Base-by-base conservation (phyloP, 2,888 invertebrate species). In the Hirtodrosophila alboralis region DNA sequence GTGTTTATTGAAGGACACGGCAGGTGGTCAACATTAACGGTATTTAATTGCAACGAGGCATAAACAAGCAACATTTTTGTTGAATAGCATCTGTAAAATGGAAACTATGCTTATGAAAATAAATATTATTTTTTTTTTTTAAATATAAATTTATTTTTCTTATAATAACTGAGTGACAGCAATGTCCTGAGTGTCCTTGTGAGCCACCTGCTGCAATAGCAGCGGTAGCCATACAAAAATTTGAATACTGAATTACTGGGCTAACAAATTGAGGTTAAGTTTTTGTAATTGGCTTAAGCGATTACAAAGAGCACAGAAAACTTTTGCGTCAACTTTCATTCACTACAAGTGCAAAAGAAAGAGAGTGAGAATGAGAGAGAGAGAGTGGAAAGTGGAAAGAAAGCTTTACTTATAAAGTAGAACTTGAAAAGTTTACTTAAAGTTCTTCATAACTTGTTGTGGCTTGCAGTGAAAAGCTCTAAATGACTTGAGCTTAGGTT, bases 211-310 rank as follows among this genome's bases (percentile, higher is more conserved):
- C 18, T n/a, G n/a, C n/a, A n/a, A n/a, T n/a, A n/a, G n/a, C 13
- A 3, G 7, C 1, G 4, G 18, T 31, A 12, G 16, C 7, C 13
- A 28, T 14, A 16, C 41, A 59, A n/a, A n/a, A n/a, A 28, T 18
- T 12, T 14, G n/a, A 37, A 45, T 63, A n/a, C n/a, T n/a, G 61
- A 68, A 64, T 53, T 28, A 48, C 37, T 33, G 37, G 47, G 53
- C 45, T 16, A 23, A 51, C 57, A 67, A 70, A 77, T 80, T 73
- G 75, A 67, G 84, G 80, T 84, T 84, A 84, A 75, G 79, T 77
- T 84, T n/a, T 60, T 68, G 65, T 80, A 80, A 81, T 84, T 81
- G 84, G 76, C 74, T 74, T 68, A 74, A 71, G 71, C 68, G 74
- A 73, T 83, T 79, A 58, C 64, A 67, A 78, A 66, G 53, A 59